Evolutionary conservation across 2,113 vertebrate species (phyloP).

Genomic region (Cinclus cinclus): DNA sequence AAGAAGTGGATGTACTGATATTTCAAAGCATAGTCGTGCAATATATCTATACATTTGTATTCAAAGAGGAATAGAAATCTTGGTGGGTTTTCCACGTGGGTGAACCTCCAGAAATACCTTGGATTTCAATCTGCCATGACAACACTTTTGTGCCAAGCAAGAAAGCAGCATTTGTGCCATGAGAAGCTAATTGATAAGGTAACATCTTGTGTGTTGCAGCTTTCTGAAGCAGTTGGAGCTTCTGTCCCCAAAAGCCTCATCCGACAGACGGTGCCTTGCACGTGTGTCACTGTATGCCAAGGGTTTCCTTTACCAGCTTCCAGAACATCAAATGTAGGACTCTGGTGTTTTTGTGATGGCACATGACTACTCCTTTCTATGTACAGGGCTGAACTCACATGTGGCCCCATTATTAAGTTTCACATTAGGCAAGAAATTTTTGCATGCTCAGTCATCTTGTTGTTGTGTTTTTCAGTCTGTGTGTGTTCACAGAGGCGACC

Average conservation of each 20-base stretch:
- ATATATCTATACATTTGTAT: accelerated
- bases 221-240: neutral
- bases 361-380: neutral
- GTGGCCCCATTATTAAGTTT: neutral
- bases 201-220: neutral
- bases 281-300: neutral
- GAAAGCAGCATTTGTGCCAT: neutral
- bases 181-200: neutral
- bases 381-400: accelerated
- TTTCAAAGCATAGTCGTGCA: neutral
- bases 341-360: neutral
- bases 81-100: too few species aligned
- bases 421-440: neutral
- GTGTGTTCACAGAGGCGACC: neutral
- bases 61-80: neutral
- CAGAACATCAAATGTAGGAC: accelerated
- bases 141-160: neutral
- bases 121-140: neutral
- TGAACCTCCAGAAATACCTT: neutral
- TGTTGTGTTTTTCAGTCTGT: neutral
- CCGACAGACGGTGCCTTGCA: neutral
- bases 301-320: neutral
- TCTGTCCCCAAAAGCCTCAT: neutral
- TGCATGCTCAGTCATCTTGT: neutral
- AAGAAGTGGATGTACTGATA: neutral